These are phyloP conservation scores for Pangasianodon gigas DNA, from an alignment of 2,113 vertebrate genomes.

Conservation along the genomic window DNA sequence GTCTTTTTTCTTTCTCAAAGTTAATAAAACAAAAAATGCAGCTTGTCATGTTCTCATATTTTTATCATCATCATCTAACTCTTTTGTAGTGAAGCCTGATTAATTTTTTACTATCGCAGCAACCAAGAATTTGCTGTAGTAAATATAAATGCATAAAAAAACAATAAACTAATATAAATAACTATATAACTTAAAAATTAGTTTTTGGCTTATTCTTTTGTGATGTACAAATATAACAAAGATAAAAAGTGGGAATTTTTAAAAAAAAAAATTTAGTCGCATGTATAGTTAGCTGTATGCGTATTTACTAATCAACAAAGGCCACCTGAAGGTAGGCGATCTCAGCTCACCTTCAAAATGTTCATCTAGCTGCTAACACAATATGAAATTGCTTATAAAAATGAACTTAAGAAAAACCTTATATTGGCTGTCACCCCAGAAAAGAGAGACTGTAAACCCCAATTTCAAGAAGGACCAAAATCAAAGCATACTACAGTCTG, in stretches of 20 bases:
- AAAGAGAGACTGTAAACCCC: constrained; percentile 60
- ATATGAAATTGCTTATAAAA: constrained; percentile 54
- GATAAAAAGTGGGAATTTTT: not conserved
- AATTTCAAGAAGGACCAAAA: constrained; percentile 26
- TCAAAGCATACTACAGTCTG: not conserved
- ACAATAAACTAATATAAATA: not conserved
- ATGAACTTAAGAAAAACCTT: constrained; percentile 48
- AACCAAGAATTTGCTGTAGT: not conserved
- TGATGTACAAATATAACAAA: not conserved
- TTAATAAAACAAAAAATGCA: not conserved
- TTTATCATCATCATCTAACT: not conserved
- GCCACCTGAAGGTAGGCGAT: not conserved
- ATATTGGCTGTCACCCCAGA: constrained; percentile 61
- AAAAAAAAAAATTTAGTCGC: not conserved
- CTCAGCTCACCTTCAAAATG: not conserved
- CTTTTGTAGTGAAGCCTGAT: not conserved
- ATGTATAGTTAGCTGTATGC: not conserved
- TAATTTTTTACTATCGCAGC: not conserved
- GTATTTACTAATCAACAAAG: not conserved
- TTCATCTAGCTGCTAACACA: constrained; percentile 19
- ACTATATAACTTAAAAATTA: not conserved
- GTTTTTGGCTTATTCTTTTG: not conserved
- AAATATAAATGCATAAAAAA: not conserved
- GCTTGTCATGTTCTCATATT: not conserved
- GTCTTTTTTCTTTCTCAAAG: not conserved